Evolutionary conservation across 1,140 invertebrate genomes (phyloP), one percentile per base, ranked within the genome.

Genomic region (Drosophila tristis): DNA sequence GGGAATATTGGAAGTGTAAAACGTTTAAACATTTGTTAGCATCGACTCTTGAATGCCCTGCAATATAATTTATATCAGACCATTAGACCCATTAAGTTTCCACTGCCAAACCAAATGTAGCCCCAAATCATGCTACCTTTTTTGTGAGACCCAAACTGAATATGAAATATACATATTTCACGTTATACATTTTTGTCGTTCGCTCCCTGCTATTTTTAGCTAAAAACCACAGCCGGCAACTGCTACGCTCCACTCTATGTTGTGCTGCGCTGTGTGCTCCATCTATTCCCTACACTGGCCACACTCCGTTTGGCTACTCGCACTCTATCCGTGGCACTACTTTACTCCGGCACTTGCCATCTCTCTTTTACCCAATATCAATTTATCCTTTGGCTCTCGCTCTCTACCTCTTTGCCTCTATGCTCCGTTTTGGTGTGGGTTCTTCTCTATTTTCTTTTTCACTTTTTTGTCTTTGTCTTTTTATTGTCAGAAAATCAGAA

Each of bases 401-500:
- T 73, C 43, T 56, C 11, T 56, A 29, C 39, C 66, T 20, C 6
- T 49, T 29, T 56, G 25, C 44, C 35, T 48, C 16, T 39, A 26
- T 48, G 42, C 20, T 63, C 4, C 35, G 5, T 39, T 39, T 13
- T 13, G 11, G 11, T 39, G 35, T 13, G 35, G 43, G 8, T 31
- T 23, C 39, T 55, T 29, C 6, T 47, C 45, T 72, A 49, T 50
- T 29, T 31, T 50, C 42, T 68, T 58, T 56, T 20, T 20, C 20
- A 20, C 42, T 44, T 26, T 59, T n/a, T 35, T 5, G n/a, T n/a
- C n/a, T 45, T 54, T 26, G 31, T 56, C 54, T 26, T 59, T 75
- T 68, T 77, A 77, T 77, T 77, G 74, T 77, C 74, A 70, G 64
- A 77, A 76, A 76, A 76, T 77, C 63, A 76, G 31, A 9, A 35